Percentiles rank a stretch among this genome's conserved stretches.
These are phyloP conservation scores for Poeciliopsis presidionis DNA, from an alignment of 2,797 vertebrate species.

Conservation along the genomic window DNA sequence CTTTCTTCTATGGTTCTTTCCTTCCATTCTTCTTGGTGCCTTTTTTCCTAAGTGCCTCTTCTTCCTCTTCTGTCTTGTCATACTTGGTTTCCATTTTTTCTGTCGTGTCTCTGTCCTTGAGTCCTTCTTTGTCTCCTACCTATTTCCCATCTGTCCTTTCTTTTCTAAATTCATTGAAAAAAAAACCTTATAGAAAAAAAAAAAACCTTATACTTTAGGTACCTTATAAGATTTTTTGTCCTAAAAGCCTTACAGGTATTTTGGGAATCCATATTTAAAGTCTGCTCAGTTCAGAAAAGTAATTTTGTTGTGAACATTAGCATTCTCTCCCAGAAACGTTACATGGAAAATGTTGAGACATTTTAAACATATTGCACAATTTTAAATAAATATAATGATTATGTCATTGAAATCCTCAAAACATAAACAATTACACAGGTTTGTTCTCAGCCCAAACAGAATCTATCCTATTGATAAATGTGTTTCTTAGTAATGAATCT, in stretches of 20 bases:
- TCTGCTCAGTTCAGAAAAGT: not conserved
- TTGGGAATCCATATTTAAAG: not conserved
- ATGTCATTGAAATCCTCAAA: not conserved
- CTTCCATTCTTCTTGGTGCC: slow-evolving; percentile 25
- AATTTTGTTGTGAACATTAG: not conserved
- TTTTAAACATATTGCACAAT: not conserved
- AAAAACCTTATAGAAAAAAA: no score
- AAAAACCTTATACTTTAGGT: no score
- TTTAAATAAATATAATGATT: not conserved
- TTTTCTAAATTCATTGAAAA: not conserved
- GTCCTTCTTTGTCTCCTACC: not conserved
- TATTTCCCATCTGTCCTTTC: not conserved
- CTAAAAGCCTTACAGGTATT: not conserved
- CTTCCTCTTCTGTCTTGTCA: not conserved
- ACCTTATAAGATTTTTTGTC: no score
- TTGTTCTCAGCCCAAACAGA: not conserved
- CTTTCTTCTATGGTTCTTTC: not conserved
- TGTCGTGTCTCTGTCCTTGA: not conserved
- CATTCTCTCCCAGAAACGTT: not conserved
- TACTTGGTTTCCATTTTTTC: not conserved
- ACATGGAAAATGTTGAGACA: not conserved
- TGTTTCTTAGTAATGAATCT: not conserved
- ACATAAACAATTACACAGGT: not conserved
- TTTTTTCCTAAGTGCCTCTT: not conserved
- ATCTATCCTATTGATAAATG: not conserved